phyloP scores from a whole-genome alignment of 2,113 vertebrate genomes.

The Nymphicus hollandicus region DNA sequence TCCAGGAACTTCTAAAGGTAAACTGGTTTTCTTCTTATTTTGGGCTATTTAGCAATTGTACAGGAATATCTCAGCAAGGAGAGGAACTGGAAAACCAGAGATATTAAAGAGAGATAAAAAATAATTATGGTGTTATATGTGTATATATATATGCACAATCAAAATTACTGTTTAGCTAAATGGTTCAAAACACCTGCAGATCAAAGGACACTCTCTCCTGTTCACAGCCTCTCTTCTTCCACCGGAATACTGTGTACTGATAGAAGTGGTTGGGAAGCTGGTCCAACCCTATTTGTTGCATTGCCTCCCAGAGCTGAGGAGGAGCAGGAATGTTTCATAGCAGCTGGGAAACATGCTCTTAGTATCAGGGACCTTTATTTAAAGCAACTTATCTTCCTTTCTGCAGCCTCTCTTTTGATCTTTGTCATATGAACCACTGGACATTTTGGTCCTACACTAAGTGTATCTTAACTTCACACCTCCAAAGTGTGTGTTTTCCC shows the following conservation, averaged over 20 bases:
- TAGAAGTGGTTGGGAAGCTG: background rate
- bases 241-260: background rate
- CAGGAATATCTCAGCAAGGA: background rate
- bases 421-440: background rate
- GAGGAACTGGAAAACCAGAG: background rate
- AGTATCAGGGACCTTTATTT: background rate
- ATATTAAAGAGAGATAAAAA: background rate
- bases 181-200: background rate
- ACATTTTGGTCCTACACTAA: background rate
- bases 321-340: accelerated
- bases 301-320: background rate
- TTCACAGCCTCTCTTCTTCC: background rate
- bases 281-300: background rate
- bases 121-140: background rate
- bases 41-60: background rate
- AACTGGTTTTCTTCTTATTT: background rate
- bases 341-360: background rate
- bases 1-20: background rate
- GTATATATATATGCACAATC: background rate
- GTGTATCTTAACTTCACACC: background rate
- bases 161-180: background rate
- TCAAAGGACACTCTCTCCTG: background rate
- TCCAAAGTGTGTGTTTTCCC: background rate
- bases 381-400: background rate
- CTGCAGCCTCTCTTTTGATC: background rate